Base-by-base conservation (phyloP, 2,113 vertebrate species). In the Ivindomyrus marchei region DNA sequence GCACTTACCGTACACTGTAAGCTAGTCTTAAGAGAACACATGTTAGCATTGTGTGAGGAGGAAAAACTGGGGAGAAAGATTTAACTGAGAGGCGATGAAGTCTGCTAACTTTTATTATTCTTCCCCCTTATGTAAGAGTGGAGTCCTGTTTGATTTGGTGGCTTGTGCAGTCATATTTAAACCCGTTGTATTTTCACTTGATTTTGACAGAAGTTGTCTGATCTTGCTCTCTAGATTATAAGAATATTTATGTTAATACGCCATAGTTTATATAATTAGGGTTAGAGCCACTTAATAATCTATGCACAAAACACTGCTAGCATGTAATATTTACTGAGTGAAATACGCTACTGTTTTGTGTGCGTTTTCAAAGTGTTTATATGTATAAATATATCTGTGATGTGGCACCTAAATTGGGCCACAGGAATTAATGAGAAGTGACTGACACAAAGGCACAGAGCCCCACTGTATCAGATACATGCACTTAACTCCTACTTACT, bases 1-100 rank as follows among this genome's bases (percentile, higher is more conserved):
- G 93, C 90, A 90, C 94, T 94, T 94, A 93, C 94, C 27, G 92
- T 93, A 84, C 92, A 90, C 92, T 94, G 90, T 94, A 95, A 95
- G 94, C 94, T 94, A 92, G 95, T 95, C 94, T 96, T 95, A 95
- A 93, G 94, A 86, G 91, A 94, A 94, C 95, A 95, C 94, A 94
- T 95, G 94, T 95, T 94, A 89, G 93, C 93, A 96, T 95, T 96
- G 95, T 95, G 93, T 94, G 49, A 31, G 91, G 91, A 95, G 94
- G 95, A 95, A 96, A 95, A 95, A 94, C 95, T 92, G 92, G 92
- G 93, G 93, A 21, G 31, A 80, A 8, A 42, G 74, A 7, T 6
- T 80, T 80, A 80, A 42, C 74, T 42, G 36, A 39, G 74, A 42
- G 36, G 15, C 15, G 0, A 3, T 80, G 31, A 80, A 80, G 74